phyloP scores from a whole-genome alignment of 2,797 vertebrate genomes.

The Tolypeutes matacus region DNA sequence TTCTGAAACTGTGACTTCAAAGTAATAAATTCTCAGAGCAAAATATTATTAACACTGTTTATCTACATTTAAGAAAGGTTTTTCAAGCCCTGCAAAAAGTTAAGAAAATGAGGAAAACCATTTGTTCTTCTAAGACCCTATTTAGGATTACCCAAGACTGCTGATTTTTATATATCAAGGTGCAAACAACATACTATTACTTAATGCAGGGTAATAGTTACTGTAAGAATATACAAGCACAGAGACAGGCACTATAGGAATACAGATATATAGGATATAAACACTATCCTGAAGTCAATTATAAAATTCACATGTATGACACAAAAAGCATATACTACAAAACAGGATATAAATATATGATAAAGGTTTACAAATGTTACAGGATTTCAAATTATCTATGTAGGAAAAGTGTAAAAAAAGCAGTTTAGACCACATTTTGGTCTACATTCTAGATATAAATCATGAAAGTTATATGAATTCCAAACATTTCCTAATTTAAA shows the following conservation, averaged over 20 bases:
- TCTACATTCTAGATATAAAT: neutral
- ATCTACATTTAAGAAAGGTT: neutral
- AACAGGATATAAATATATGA: conserved; percentile 8
- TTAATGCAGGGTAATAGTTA: neutral
- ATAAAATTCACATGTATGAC: neutral
- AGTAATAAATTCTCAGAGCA: neutral
- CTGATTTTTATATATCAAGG: neutral
- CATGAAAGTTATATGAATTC: neutral
- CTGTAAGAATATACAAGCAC: neutral
- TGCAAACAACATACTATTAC: neutral
- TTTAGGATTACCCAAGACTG: no score
- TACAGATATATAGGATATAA: neutral
- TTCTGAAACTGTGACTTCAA: neutral
- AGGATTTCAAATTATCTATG: neutral
- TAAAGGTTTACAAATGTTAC: neutral
- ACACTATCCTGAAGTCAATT: conserved; percentile 3
- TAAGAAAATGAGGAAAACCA: neutral
- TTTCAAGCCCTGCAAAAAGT: neutral
- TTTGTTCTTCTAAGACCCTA: neutral
- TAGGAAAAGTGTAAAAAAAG: neutral
- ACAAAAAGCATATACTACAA: conserved; percentile 8
- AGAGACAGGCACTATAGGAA: neutral
- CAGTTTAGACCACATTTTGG: neutral
- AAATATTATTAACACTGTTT: no score
- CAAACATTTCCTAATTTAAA: conserved; percentile 21